Evolutionary conservation across 1,140 invertebrate genomes (phyloP).

Genomic region (Zaprionus kolodkinae): DNA sequence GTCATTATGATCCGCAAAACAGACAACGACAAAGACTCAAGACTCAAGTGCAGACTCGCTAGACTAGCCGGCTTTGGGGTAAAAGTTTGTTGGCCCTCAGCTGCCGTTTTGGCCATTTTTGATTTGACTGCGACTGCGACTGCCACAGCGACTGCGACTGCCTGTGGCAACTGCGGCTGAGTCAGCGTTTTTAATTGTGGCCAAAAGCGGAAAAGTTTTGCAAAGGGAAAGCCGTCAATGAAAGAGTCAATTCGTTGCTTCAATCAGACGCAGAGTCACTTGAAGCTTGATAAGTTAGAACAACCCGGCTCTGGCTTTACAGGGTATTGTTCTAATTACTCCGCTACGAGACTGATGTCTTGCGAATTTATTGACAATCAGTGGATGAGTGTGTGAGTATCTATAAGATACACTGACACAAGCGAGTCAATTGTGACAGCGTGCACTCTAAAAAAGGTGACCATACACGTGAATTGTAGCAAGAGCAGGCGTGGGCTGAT

Average conservation of each 20-base stretch:
- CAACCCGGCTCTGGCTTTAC: not conserved
- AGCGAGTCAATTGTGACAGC: not conserved
- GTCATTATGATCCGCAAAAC: slow-evolving; percentile 42
- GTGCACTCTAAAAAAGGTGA: not conserved
- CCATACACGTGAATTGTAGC: too few species aligned
- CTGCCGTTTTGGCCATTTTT: slow-evolving; percentile 45
- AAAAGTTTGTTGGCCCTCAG: slow-evolving; percentile 57
- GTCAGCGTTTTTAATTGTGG: slow-evolving; percentile 55
- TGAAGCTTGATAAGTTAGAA: not conserved
- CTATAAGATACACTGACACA: slow-evolving; percentile 37
- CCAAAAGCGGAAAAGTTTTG: slow-evolving; percentile 54
- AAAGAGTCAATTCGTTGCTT: too few species aligned
- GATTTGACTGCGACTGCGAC: slow-evolving; percentile 20
- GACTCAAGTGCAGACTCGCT: slow-evolving; percentile 11
- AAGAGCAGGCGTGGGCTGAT: not conserved
- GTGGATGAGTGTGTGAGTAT: slow-evolving; percentile 30
- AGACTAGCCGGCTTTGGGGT: slow-evolving; percentile 45
- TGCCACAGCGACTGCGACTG: too few species aligned
- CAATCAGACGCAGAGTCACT: not conserved
- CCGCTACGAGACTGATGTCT: not conserved
- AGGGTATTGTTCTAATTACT: slow-evolving; percentile 9
- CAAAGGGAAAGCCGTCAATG: slow-evolving; percentile 35
- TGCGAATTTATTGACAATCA: slow-evolving; percentile 17
- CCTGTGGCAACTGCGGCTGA: slow-evolving; percentile 32
- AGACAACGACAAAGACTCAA: slow-evolving; percentile 13